These are phyloP conservation scores for Epizoanthus rinbou DNA, from an alignment of 92 coral and sea anemone species.

Conservation along the genomic window DNA sequence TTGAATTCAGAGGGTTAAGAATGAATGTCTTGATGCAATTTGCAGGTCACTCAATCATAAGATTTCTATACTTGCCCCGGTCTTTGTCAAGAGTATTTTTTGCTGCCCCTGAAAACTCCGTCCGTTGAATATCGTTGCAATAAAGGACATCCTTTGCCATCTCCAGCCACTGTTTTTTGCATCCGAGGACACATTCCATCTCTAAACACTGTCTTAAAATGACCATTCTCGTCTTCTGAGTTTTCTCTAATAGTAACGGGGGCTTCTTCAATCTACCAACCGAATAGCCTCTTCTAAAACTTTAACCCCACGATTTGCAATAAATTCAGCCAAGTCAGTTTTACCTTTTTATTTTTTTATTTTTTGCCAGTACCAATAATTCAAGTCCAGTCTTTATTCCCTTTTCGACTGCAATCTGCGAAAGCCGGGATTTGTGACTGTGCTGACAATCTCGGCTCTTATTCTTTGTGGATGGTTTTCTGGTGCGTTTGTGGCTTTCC, in stretches of 20 bases:
- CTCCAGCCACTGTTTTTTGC: constrained; percentile 42
- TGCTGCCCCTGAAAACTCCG: constrained; percentile 36
- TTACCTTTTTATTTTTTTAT: constrained; percentile 46
- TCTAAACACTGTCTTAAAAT: constrained; percentile 11
- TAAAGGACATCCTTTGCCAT: constrained; percentile 39
- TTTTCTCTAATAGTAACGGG: constrained; percentile 18
- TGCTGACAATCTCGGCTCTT: neutral
- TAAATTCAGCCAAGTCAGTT: constrained; percentile 52
- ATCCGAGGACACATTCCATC: constrained; percentile 38
- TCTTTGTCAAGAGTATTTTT: too few relatives aligned
- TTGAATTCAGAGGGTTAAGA: constrained; percentile 7
- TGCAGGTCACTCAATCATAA: constrained; percentile 30
- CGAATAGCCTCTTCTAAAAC: constrained; percentile 34
- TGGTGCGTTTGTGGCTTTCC: neutral
- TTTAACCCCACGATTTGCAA: constrained; percentile 45
- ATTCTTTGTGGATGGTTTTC: neutral
- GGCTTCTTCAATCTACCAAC: constrained; percentile 53
- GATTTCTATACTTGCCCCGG: too few relatives aligned
- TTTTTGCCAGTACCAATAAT: neutral
- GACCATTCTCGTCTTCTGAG: constrained; percentile 29
- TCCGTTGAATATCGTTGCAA: constrained; percentile 14
- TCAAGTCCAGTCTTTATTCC: constrained; percentile 37
- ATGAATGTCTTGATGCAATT: constrained; percentile 27
- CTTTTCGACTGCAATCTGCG: constrained; percentile 47
- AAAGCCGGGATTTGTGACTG: neutral